These are phyloP conservation scores for Circaetus gallicus DNA, from an alignment of 2,113 vertebrate species.

Conservation along the genomic window DNA sequence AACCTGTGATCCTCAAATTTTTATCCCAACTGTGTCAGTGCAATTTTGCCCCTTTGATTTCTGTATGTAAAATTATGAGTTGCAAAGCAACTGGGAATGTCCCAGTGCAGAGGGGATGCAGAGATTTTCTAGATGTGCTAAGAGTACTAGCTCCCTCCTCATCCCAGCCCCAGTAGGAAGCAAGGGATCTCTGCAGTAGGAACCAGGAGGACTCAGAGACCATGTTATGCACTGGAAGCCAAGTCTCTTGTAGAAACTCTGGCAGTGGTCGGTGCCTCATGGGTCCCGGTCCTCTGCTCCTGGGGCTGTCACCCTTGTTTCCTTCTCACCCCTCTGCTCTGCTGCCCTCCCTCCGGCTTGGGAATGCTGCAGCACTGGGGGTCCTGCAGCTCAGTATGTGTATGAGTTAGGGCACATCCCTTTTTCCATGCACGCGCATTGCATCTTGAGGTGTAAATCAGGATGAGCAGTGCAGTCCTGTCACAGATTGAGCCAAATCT, in stretches of 20 bases:
- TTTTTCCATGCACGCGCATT: fast-evolving
- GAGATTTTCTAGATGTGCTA: not conserved
- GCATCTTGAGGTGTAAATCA: not conserved
- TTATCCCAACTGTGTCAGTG: not conserved
- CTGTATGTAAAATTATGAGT: not conserved
- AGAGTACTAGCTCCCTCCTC: not conserved
- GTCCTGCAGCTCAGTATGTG: fast-evolving
- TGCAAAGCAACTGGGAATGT: not conserved
- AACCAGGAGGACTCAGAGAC: not conserved
- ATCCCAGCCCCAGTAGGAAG: not conserved
- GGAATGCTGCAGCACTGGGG: not conserved
- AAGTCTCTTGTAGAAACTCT: not conserved
- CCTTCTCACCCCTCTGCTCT: not conserved
- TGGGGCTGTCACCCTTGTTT: not conserved
- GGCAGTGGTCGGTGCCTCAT: not conserved
- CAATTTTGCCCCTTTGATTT: not conserved
- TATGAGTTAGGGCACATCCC: not conserved
- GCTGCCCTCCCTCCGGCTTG: not conserved
- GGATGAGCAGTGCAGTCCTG: fast-evolving
- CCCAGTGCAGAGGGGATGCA: not conserved
- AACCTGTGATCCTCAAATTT: not conserved
- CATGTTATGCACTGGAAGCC: not conserved
- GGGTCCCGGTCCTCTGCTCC: not conserved
- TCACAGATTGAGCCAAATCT: not conserved
- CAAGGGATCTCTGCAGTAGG: not conserved